Evolutionary conservation across 2,113 vertebrate species (phyloP).

Genomic region (Bombycilla garrulus): DNA sequence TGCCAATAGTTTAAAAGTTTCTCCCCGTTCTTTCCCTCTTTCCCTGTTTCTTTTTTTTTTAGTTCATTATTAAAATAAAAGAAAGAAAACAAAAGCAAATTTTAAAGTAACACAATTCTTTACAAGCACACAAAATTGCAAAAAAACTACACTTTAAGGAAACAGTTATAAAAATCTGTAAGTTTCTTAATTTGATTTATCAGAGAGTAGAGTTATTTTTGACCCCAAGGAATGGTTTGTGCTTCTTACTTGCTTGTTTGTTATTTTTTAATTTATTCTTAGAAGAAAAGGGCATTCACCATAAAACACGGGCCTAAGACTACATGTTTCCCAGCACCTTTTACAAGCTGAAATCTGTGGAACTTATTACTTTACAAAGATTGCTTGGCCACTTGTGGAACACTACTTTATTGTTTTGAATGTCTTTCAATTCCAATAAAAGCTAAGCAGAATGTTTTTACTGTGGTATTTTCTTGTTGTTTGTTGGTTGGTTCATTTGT

Average conservation of each 20-base stretch:
- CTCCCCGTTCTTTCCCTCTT: background rate
- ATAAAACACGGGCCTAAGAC: conserved; percentile 55
- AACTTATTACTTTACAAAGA: background rate
- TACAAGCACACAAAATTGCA: background rate
- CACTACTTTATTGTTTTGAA: background rate
- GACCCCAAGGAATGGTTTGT: conserved; percentile 46
- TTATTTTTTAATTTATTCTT: conserved; percentile 57
- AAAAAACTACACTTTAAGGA: background rate
- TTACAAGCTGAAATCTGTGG: background rate
- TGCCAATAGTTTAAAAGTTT: background rate
- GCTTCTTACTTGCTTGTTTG: background rate
- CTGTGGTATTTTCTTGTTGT: background rate
- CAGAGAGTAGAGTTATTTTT: conserved; percentile 54
- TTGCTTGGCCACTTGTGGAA: background rate
- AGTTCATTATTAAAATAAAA: background rate
- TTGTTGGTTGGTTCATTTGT: background rate
- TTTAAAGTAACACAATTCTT: background rate
- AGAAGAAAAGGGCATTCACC: conserved; percentile 69
- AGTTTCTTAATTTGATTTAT: conserved; percentile 51
- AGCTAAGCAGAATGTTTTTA: background rate
- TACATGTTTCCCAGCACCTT: background rate
- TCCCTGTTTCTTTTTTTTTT: background rate
- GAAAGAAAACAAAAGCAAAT: background rate
- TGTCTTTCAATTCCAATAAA: background rate
- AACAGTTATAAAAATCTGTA: background rate